Evolutionary conservation across 2,113 vertebrate genomes (phyloP).

Genomic region (Meleagris gallopavo): DNA sequence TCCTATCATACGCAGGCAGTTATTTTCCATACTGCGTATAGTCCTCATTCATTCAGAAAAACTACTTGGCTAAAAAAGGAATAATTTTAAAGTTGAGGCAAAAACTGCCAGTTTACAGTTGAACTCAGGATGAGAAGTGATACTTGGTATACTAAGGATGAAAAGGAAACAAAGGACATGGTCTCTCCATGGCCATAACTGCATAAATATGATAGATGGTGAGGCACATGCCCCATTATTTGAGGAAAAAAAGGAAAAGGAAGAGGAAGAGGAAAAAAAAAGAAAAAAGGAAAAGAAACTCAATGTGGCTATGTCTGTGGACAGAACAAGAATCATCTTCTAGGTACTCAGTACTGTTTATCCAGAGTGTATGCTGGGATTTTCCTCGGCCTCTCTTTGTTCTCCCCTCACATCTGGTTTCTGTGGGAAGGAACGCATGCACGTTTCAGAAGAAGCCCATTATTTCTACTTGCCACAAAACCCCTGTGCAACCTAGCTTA

Average conservation of each 20-base stretch:
- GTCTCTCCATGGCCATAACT: neutral
- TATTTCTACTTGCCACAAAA: neutral
- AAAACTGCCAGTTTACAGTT: neutral
- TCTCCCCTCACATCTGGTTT: neutral
- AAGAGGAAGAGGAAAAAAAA: neutral
- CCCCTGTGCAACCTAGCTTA: no score
- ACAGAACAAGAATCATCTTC: neutral
- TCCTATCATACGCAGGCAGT: neutral
- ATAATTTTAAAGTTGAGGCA: neutral
- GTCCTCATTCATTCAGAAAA: neutral
- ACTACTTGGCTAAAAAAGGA: neutral
- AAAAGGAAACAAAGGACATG: neutral
- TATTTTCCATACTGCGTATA: neutral
- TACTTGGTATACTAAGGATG: neutral
- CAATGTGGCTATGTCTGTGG: neutral
- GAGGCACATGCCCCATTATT: neutral
- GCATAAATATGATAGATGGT: neutral
- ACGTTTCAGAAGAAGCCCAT: neutral
- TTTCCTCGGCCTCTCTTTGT: neutral
- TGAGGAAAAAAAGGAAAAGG: neutral
- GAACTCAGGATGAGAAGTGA: neutral
- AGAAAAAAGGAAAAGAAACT: neutral
- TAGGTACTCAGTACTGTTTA: neutral
- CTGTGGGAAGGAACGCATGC: neutral
- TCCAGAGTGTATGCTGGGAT: rapidly evolving